Percentiles rank a stretch among this genome's conserved stretches.
Conservation (phyloP, 2,797 vertebrate genomes). For the Cossypha heuglini region DNA sequence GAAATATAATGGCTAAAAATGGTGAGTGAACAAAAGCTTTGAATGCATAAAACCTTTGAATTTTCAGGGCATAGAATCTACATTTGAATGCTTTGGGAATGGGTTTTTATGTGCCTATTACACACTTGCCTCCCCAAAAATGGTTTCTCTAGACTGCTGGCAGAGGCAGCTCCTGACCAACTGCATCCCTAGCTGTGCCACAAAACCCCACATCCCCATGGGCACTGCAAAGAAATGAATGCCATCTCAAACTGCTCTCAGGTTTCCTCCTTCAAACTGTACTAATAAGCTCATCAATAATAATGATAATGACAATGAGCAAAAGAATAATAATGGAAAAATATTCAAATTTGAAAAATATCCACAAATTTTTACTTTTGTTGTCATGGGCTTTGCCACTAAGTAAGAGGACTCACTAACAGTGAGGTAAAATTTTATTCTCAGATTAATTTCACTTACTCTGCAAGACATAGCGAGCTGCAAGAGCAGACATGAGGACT, state of each 20-base stretch:
- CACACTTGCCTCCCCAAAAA: background rate
- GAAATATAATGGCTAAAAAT: background rate
- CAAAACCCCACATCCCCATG: accelerated
- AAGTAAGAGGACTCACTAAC: background rate
- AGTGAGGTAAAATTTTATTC: background rate
- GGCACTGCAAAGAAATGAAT: background rate
- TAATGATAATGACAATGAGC: background rate
- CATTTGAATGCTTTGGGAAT: background rate
- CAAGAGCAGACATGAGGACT: background rate
- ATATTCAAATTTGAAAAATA: background rate
- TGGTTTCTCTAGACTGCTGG: background rate
- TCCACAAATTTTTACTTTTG: background rate
- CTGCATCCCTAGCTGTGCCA: background rate
- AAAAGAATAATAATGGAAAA: background rate
- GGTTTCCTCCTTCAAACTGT: background rate
- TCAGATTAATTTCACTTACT: background rate
- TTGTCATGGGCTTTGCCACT: background rate
- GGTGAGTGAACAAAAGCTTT: background rate
- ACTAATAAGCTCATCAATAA: background rate
- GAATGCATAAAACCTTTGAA: background rate
- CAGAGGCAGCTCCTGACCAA: background rate
- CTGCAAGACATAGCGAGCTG: background rate
- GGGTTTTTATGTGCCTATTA: background rate
- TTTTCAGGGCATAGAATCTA: background rate
- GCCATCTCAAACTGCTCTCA: background rate